Base-by-base conservation (phyloP, 1,140 invertebrate genomes). In the Megalopta genalis region DNA sequence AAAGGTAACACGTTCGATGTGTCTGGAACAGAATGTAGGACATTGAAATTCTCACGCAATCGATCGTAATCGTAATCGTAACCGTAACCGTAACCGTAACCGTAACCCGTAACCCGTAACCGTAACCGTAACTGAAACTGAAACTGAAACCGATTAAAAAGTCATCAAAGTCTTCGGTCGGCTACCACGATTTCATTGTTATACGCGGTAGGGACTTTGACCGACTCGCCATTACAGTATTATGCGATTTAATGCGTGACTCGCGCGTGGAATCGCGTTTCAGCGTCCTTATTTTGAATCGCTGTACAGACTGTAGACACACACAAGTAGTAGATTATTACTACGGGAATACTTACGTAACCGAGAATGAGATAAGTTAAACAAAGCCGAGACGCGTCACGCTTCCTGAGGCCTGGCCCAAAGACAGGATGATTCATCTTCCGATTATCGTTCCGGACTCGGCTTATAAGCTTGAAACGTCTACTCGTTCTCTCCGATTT, bases 321-420 rank as follows among this genome's bases (percentile, higher is more conserved):
- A 7, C 32, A 21, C 14, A 46, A 27, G 32, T 85, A 79, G 80
- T 81, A 81, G 71, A 77, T 83, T 83, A 77, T 83, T 83, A 83
- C 60, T 66, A 77, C 88, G 80, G 68, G 72, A 54, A 64, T 63
- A 63, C 67, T 88, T 88, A 86, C 83, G 82, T 88, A 88, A 88
- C 78, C 78, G 66, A 86, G 80, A 81, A 85, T 83, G 74, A 74
- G 87, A 87, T 80, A 80, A 88, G 83, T 87, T 85, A 86, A 79
- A 88, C 87, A 88, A 88, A 88, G 87, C 84, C 86, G 85, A 83
- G 83, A 88, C 85, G 77, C 62, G 87, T 88, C 32, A 88, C 85
- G 87, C 80, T 88, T 72, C 78, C 76, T 66, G 85, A 76, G 39
- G 54, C 73, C 52, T 39, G 82, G 76, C 75, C 75, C 80, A 77